These are phyloP conservation scores for Tipula vernalis DNA, from an alignment of 2,888 invertebrate genomes.

Conservation along the genomic window DNA sequence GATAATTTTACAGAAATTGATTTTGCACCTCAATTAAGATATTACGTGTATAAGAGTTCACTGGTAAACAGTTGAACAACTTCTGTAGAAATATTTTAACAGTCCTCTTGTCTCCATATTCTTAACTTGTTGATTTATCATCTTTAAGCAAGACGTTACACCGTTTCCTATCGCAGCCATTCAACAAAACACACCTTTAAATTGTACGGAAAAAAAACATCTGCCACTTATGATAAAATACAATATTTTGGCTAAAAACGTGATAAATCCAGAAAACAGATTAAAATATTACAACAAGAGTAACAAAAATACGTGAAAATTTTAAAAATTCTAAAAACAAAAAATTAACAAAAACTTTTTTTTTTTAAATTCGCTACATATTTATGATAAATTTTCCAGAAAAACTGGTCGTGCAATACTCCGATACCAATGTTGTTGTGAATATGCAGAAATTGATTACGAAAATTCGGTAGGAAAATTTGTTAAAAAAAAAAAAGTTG, in stretches of 20 bases:
- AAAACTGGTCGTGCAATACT: constrained; percentile 38
- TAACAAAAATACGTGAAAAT: not conserved
- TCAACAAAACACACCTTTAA: too few species aligned
- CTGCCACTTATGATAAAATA: too few species aligned
- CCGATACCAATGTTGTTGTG: constrained; percentile 39
- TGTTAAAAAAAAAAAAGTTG: constrained; percentile 16
- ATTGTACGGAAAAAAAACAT: too few species aligned
- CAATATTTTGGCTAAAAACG: not conserved
- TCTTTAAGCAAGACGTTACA: too few species aligned
- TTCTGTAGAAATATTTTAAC: too few species aligned
- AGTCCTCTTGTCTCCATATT: too few species aligned
- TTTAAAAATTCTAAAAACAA: not conserved
- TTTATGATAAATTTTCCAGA: constrained; percentile 30
- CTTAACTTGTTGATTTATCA: too few species aligned
- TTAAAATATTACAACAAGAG: not conserved
- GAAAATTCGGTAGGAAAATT: constrained; percentile 36
- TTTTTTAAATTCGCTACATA: constrained; percentile 7
- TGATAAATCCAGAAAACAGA: not conserved
- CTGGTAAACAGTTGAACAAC: too few species aligned
- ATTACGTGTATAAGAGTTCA: too few species aligned
- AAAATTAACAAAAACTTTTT: not conserved
- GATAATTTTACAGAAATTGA: too few species aligned
- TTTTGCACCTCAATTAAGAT: too few species aligned
- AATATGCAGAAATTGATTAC: constrained; percentile 37
- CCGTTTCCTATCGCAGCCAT: too few species aligned